Conservation (phyloP, 2,888 invertebrate genomes). For the Drosophila ochracea region DNA sequence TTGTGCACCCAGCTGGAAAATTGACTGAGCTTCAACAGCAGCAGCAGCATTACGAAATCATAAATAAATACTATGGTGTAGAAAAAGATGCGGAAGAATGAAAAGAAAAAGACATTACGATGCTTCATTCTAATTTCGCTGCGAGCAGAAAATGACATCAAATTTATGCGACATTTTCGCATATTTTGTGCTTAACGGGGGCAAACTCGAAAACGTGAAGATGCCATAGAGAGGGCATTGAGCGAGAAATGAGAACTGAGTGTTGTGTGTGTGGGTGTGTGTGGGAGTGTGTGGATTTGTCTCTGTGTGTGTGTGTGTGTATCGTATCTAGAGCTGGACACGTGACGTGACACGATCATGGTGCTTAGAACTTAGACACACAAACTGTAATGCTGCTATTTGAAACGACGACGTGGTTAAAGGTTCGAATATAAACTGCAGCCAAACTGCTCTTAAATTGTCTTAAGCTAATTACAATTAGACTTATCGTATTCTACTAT, state of each 20-base stretch:
- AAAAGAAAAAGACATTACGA: conserved; percentile 52
- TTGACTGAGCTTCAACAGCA: conserved; percentile 41
- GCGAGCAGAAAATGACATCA: conserved; percentile 51
- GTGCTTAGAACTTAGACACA: neutral
- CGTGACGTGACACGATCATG: conserved; percentile 26
- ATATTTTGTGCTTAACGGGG: conserved; percentile 64
- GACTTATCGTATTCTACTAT: neutral
- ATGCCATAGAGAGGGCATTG: neutral
- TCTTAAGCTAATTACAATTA: neutral
- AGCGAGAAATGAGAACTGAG: conserved; percentile 4
- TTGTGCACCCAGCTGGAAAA: conserved; percentile 68
- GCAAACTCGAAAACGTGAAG: conserved; percentile 13
- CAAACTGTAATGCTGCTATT: neutral
- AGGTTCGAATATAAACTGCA: neutral
- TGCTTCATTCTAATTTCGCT: conserved; percentile 70
- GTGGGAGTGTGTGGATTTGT: neutral
- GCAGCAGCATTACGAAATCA: conserved; percentile 14
- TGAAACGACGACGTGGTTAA: neutral
- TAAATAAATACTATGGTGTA: conserved; percentile 36
- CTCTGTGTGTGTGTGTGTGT: neutral
- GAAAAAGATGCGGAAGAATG: conserved; percentile 1
- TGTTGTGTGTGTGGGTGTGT: neutral
- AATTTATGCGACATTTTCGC: conserved; percentile 62
- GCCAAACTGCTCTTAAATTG: neutral
- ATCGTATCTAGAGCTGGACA: conserved; percentile 5